Conservation (phyloP, 2,888 invertebrate species). For the Euzophera pinguis region DNA sequence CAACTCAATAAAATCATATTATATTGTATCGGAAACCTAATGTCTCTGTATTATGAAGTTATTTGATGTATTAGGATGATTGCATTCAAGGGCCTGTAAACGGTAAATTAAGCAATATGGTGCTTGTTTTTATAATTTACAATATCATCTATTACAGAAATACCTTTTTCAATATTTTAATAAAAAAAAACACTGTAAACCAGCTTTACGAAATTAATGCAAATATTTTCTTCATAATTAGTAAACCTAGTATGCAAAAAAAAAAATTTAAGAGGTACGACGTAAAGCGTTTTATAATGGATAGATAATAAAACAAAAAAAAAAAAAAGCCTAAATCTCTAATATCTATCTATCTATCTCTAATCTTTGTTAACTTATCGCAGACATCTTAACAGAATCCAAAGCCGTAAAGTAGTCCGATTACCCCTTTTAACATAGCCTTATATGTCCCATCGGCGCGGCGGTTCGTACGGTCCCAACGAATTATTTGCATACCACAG, state of each 20-base stretch:
- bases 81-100: conserved; percentile 8
- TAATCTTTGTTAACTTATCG: conserved; percentile 15
- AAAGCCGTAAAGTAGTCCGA: conserved; percentile 14
- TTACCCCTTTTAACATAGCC: conserved; percentile 18
- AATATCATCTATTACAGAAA: too few species aligned
- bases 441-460: conserved; percentile 34
- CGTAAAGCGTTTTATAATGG: too few species aligned
- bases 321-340: too few species aligned
- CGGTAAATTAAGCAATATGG: background rate
- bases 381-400: conserved; percentile 14
- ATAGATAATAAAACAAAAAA: too few species aligned
- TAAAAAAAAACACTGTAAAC: too few species aligned
- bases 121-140: too few species aligned
- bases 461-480: conserved; percentile 49
- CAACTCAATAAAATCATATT: conserved; percentile 64
- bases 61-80: conserved; percentile 21
- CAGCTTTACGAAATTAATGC: too few species aligned
- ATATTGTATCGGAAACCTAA: conserved; percentile 35
- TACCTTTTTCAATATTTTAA: too few species aligned
- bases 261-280: too few species aligned
- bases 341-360: background rate
- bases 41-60: conserved; percentile 2
- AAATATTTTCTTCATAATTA: too few species aligned
- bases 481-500: conserved; percentile 69
- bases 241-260: too few species aligned